Conservation (phyloP, 1,140 invertebrate genomes). For the Penaeus vannamei region DNA sequence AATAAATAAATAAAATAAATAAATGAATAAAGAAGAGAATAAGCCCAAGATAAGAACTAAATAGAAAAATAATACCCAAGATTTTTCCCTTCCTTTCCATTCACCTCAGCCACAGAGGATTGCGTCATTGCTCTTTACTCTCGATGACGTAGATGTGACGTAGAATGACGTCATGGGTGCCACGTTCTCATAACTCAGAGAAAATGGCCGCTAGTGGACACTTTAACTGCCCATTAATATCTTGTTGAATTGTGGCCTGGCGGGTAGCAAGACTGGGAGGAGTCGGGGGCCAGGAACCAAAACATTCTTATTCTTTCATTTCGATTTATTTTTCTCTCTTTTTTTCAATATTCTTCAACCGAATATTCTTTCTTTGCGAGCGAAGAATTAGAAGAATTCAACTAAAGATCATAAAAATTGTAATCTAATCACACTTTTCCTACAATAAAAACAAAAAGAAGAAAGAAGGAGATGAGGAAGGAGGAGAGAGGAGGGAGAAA, state of each 20-base stretch:
- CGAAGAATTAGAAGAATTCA: too few relatives aligned
- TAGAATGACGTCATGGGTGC: conserved; percentile 43
- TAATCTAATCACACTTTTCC: too few relatives aligned
- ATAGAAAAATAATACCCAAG: too few relatives aligned
- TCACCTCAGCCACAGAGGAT: neutral
- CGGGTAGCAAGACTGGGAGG: neutral
- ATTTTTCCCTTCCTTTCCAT: too few relatives aligned
- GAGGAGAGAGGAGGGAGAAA: neutral
- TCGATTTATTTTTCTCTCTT: too few relatives aligned
- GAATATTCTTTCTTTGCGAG: too few relatives aligned
- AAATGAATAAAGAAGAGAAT: too few relatives aligned
- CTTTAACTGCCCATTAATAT: conserved; percentile 63
- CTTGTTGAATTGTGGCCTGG: conserved; percentile 51
- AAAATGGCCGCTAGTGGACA: conserved; percentile 59
- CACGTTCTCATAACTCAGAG: conserved; percentile 60
- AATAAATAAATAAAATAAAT: too few relatives aligned
- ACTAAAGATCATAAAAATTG: too few relatives aligned
- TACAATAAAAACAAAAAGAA: neutral
- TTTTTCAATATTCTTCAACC: too few relatives aligned
- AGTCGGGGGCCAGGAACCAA: neutral
- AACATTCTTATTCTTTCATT: too few relatives aligned
- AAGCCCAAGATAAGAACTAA: too few relatives aligned
- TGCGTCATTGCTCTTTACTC: neutral
- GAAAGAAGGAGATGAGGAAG: neutral
- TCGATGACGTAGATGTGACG: conserved; percentile 28